Base-by-base conservation (phyloP, 2,888 invertebrate species). In the Spodoptera picta region DNA sequence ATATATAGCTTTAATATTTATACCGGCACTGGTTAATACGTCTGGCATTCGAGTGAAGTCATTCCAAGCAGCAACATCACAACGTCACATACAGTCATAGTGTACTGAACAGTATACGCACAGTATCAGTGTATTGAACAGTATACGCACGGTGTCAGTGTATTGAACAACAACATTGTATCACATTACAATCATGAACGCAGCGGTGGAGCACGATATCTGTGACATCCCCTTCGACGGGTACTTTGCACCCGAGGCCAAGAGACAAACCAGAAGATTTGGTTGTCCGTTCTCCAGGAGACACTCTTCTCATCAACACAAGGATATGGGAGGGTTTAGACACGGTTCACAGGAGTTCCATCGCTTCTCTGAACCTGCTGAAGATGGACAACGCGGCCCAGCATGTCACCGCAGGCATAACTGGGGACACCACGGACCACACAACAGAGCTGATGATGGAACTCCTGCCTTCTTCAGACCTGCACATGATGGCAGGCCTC, bases 201-300 rank as follows among this genome's bases (percentile, higher is more conserved):
- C 59, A 42, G n/a, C 46, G 23, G 12, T 27, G 5, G 66, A 54
- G 5, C 54, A 5, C 19, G 72, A 72, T 6, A 9, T 56, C 10
- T 71, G 65, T 11, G 71, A 71, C 4, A 7, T 64, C 14, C 69
- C 69, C 19, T 66, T 66, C 1, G 65, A 66, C 9, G 69, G 69
- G 42, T 66, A 69, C 24, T 53, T 45, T 42, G 31, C 65, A 3
- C 45, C 69, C 3, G 27, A 68, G 43, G 43, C 27, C 1, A 41
- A 66, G 45, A 45, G 0, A 9, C 69, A 49, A 45, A 23, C 31
- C 0, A 60, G 52, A 53, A 23, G 41, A n/a, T 66, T 65, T 24
- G 48, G 61, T 1, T 57, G 54, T 27, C 52, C 42, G 1, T 43
- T 24, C 12, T 24, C 44, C 4, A 6, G 23, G 27, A 52, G 45